Conservation (phyloP, 35 echinoderm and acorn worm genomes). For the Holothuria glaberrima region DNA sequence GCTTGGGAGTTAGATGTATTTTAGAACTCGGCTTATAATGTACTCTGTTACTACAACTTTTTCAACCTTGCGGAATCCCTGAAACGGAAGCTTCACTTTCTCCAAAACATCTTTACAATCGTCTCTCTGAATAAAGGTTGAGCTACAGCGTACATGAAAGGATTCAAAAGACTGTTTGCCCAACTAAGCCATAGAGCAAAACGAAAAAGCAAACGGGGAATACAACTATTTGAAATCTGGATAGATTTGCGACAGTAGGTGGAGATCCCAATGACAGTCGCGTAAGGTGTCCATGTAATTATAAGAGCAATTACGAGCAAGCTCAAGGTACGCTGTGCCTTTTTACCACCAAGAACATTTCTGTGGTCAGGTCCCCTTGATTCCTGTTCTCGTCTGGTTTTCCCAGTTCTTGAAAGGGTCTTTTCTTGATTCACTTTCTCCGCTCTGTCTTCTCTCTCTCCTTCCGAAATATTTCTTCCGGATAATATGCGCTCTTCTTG, state of each 20-base stretch:
- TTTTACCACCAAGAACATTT: not conserved
- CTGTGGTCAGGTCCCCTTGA: not conserved
- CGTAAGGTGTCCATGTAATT: slow-evolving; percentile 24
- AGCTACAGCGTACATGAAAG: slow-evolving; percentile 12
- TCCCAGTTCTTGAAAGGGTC: too few relatives aligned
- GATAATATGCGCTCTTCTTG: too few relatives aligned
- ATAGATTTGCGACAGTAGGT: not conserved
- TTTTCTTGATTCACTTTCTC: too few relatives aligned
- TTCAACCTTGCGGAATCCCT: too few relatives aligned
- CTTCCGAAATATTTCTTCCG: too few relatives aligned
- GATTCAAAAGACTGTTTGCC: slow-evolving; percentile 20
- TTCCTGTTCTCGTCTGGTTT: not conserved
- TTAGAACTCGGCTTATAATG: too few relatives aligned
- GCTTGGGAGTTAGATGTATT: too few relatives aligned
- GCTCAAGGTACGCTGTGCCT: not conserved
- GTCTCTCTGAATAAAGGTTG: slow-evolving; percentile 8
- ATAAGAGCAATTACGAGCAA: not conserved
- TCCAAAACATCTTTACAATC: not conserved
- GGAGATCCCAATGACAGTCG: not conserved
- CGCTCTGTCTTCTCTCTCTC: too few relatives aligned
- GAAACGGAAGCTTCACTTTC: not conserved
- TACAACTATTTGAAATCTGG: not conserved
- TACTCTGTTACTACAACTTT: too few relatives aligned
- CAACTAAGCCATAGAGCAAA: not conserved
- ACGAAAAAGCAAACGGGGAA: not conserved